phyloP scores from a whole-genome alignment of 2,888 invertebrate species.

The Hermaeophaga mercurialis region DNA sequence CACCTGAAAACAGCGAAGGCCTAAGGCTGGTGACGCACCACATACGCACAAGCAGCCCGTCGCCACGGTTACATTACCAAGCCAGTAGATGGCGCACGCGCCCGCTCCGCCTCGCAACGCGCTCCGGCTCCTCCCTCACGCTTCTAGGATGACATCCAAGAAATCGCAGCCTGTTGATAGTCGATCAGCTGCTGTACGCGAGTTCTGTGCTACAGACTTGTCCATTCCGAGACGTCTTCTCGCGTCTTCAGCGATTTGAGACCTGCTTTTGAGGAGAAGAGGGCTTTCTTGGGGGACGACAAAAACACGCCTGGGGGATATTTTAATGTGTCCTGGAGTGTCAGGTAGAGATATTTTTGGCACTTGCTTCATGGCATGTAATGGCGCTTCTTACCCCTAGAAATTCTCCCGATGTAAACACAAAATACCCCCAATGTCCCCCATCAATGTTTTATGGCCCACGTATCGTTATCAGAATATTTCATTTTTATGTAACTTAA shows the following conservation, averaged over 20 bases:
- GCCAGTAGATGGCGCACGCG: slow-evolving; percentile 53
- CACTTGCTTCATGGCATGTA: slow-evolving; percentile 31
- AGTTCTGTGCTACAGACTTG: slow-evolving; percentile 35
- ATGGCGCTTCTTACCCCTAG: slow-evolving; percentile 6
- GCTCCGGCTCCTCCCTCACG: slow-evolving; percentile 55
- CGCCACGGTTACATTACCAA: slow-evolving; percentile 52
- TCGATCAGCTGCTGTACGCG: slow-evolving; percentile 54
- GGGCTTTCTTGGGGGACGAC: background rate
- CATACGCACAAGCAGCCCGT: slow-evolving; percentile 54
- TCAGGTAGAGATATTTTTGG: slow-evolving; percentile 45
- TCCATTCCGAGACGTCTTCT: background rate
- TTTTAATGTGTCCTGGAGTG: slow-evolving; percentile 52
- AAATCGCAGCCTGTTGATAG: slow-evolving; percentile 60
- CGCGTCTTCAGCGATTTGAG: slow-evolving; percentile 1
- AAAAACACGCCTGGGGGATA: slow-evolving; percentile 25
- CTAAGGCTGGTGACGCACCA: slow-evolving; percentile 51
- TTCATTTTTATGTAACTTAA: no score
- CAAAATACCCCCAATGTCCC: no score
- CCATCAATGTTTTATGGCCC: no score
- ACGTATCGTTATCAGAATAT: no score
- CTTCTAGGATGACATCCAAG: slow-evolving; percentile 51
- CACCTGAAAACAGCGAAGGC: slow-evolving; percentile 34
- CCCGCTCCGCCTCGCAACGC: slow-evolving; percentile 52
- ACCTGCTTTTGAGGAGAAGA: background rate
- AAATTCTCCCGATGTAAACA: background rate